Evolutionary conservation across 2,888 invertebrate genomes (phyloP), one percentile per base, ranked within the genome.

Genomic region (Marronus borbonicus): DNA sequence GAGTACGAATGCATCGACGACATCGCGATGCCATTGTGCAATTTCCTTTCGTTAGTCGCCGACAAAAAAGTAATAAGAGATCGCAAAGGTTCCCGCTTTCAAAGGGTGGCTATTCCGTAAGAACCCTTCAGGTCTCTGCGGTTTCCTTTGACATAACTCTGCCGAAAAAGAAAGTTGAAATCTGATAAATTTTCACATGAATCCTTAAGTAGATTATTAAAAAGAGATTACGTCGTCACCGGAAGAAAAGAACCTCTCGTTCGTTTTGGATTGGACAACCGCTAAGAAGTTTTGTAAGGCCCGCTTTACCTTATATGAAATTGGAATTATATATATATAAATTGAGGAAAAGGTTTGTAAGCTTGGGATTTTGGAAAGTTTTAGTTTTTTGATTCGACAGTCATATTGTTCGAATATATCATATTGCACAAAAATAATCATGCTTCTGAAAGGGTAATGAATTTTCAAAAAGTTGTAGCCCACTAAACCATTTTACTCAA

Each of bases 21-120:
- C 76, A 69, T 75, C 66, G 72, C 76, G 79, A 77, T 66, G 64
- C 77, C 70, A 82, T 81, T 81, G 82, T 82, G 77, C 79, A 79
- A 78, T 78, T 79, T 79, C 80, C 81, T 82, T 81, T 81, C 80
- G 75, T 79, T 79, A 80, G 78, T 78, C 78, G 80, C 81, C 81
- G 82, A 82, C 81, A 82, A 81, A 76, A 81, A 81, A 80, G 82
- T 80, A 82, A 81, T 82, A 82, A 81, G 80, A 82, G 82, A 80
- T 81, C 72, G 80, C 79, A 81, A 82, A 82, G 81, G 80, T 80
- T 77, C 82, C 81, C 81, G 81, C 80, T 81, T 82, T 80, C 81
- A 82, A 81, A 79, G 76, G 81, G 81, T 80, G 80, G 80, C 81
- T 80, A 80, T 81, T 81, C 81, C 79, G 78, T 81, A 81, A 82